Evolutionary conservation across 2,113 vertebrate genomes (phyloP).

Genomic region (Hippocampus guttulatus): DNA sequence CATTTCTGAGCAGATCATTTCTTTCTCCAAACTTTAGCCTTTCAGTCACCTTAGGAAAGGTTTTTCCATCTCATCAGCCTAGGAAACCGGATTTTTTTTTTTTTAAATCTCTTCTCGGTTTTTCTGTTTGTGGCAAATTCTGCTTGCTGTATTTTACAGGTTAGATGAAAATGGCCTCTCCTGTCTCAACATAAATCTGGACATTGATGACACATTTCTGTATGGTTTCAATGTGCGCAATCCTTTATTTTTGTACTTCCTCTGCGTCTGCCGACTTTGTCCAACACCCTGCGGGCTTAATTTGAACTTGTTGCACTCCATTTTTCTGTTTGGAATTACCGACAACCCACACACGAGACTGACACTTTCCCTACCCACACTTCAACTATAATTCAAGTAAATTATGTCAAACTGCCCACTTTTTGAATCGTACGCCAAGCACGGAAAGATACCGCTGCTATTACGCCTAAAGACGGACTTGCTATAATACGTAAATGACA

Average conservation of each 20-base stretch:
- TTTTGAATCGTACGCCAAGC: neutral
- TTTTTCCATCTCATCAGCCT: neutral
- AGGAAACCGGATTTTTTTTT: neutral
- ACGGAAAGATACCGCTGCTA: neutral
- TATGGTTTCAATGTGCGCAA: neutral
- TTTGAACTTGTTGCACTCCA: conserved; percentile 7
- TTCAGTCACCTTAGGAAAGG: neutral
- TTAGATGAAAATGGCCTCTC: neutral
- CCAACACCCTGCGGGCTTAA: neutral
- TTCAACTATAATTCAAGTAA: conserved; percentile 3
- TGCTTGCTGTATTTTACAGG: neutral
- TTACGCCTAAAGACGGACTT: neutral
- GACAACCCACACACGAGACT: conserved; percentile 2
- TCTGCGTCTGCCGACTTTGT: neutral
- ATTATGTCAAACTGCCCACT: conserved; percentile 1
- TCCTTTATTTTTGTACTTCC: neutral
- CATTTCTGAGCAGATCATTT: neutral
- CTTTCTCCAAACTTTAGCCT: neutral
- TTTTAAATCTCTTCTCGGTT: too few species aligned
- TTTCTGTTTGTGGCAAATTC: neutral
- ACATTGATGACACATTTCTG: neutral
- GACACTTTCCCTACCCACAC: neutral
- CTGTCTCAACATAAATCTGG: neutral
- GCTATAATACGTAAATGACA: neutral
- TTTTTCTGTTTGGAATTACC: conserved; percentile 3